phyloP scores from a whole-genome alignment of 2,797 vertebrate genomes.

The Melanogrammus aeglefinus region DNA sequence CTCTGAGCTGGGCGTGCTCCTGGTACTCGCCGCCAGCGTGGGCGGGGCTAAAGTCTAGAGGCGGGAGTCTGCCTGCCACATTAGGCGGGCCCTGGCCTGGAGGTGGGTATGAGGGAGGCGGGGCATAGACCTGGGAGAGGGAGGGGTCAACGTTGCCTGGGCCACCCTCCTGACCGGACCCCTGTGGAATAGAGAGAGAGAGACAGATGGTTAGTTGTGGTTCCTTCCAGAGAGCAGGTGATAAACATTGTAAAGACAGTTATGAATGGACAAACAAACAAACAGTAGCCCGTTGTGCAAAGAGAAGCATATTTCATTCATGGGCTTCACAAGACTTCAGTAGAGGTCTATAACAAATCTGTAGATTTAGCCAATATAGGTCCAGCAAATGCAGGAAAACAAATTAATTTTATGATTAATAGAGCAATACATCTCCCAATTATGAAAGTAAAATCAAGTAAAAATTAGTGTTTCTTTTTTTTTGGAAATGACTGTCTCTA shows the following conservation, averaged over 20 bases:
- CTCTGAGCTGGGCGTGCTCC: conserved; percentile 75
- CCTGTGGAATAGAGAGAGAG: conserved; percentile 49
- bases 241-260: neutral
- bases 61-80: conserved; percentile 61
- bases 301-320: neutral
- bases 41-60: conserved; percentile 73
- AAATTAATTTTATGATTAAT: neutral
- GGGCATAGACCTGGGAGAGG: conserved; percentile 77
- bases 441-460: too few relatives aligned
- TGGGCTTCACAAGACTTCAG: neutral
- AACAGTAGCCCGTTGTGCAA: neutral
- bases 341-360: neutral
- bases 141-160: conserved; percentile 70
- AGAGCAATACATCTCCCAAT: neutral
- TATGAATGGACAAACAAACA: neutral
- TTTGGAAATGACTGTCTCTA: neutral
- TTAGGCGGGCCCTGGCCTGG: conserved; percentile 71
- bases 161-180: conserved; percentile 71
- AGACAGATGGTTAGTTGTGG: neutral
- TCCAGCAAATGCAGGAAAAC: neutral
- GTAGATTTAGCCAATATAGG: neutral
- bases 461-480: neutral
- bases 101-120: conserved; percentile 74
- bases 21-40: conserved; percentile 70
- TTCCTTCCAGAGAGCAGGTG: neutral